These are phyloP conservation scores for Colossoma macropomum DNA, from an alignment of 2,113 vertebrate species.

Conservation along the genomic window DNA sequence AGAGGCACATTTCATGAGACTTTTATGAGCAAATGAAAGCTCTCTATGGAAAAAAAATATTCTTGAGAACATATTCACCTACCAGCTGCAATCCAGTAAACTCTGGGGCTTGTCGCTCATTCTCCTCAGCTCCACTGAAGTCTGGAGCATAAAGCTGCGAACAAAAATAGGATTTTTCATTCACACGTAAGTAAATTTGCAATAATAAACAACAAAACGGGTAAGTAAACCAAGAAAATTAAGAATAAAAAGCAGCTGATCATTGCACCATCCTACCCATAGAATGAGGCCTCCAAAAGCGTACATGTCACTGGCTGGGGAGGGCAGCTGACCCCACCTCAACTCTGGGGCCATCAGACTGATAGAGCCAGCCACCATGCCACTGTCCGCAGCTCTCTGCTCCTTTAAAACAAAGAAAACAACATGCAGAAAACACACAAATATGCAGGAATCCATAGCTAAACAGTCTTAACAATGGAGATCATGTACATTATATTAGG, in stretches of 20 bases:
- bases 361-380: conserved; percentile 70
- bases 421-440: accelerated
- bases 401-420: conserved; percentile 61
- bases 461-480: no score
- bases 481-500: no score
- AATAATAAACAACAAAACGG: neutral
- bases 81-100: conserved; percentile 70
- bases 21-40: neutral
- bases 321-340: conserved; percentile 69
- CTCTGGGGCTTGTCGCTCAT: conserved; percentile 69
- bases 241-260: neutral
- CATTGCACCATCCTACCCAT: conserved; percentile 38
- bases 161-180: neutral
- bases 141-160: conserved; percentile 74
- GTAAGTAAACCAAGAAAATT: neutral
- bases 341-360: conserved; percentile 80
- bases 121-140: conserved; percentile 66
- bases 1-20: conserved; percentile 8
- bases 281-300: conserved; percentile 80
- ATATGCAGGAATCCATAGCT: no score
- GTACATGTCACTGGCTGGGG: conserved; percentile 80
- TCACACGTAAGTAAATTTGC: neutral
- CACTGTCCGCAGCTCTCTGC: conserved; percentile 70
- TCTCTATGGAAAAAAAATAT: neutral
- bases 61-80: conserved; percentile 46